phyloP scores from a whole-genome alignment of 2,888 invertebrate genomes.

The Allygus modestus region DNA sequence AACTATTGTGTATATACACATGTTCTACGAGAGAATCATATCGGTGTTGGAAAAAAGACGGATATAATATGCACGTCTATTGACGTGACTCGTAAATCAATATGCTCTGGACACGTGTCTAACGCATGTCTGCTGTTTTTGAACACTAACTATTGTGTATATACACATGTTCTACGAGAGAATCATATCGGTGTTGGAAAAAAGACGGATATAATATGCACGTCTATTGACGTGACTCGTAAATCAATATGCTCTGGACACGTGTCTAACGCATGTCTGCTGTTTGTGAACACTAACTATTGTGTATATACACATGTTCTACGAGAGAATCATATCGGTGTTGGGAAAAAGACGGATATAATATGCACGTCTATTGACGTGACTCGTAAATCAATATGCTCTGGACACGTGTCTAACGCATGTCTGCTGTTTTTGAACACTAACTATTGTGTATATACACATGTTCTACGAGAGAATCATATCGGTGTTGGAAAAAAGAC shows the following conservation, averaged over 20 bases:
- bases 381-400: slow-evolving; percentile 16
- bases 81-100: slow-evolving; percentile 2
- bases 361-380: not conserved
- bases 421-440: too few relatives aligned
- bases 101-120: slow-evolving; percentile 5
- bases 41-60: not conserved
- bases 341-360: not conserved
- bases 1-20: too few relatives aligned
- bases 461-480: not conserved
- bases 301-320: too few relatives aligned
- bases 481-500: not conserved
- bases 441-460: too few relatives aligned
- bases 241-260: slow-evolving; percentile 23
- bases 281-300: too few relatives aligned
- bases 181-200: not conserved
- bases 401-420: not conserved
- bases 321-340: not conserved
- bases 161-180: too few relatives aligned
- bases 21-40: not conserved
- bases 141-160: too few relatives aligned
- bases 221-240: not conserved
- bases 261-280: not conserved
- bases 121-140: too few relatives aligned
- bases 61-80: not conserved
- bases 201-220: not conserved